These are phyloP conservation scores for Ibidorhyncha struthersii DNA, from an alignment of 2,113 vertebrate genomes.

Conservation along the genomic window DNA sequence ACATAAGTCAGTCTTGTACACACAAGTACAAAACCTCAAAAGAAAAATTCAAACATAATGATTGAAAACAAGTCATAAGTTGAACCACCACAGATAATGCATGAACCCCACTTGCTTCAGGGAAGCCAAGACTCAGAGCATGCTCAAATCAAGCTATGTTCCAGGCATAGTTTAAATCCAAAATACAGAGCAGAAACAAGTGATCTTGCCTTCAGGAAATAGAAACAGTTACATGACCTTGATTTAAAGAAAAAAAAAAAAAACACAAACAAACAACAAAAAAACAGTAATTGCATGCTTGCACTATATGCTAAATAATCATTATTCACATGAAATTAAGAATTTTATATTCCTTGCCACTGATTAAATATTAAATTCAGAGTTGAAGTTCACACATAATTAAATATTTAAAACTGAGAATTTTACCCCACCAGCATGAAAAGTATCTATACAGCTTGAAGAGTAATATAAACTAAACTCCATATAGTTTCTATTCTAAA, in stretches of 20 bases:
- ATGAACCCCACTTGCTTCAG: not conserved
- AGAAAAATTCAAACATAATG: not conserved
- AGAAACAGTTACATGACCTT: not conserved
- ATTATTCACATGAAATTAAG: not conserved
- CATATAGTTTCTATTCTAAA: not conserved
- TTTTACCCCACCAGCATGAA: not conserved
- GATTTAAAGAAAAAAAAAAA: not conserved
- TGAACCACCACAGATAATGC: not conserved
- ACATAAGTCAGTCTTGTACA: not conserved
- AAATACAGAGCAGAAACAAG: not conserved
- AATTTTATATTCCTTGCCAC: not conserved
- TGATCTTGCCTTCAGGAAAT: not conserved
- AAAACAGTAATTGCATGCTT: not conserved
- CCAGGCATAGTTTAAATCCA: not conserved
- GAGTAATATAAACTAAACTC: not conserved
- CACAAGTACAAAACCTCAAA: not conserved
- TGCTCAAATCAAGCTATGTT: not conserved
- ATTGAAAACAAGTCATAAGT: not conserved
- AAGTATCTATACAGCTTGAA: not conserved
- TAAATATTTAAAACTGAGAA: not conserved
- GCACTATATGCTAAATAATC: not conserved
- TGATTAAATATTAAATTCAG: not conserved
- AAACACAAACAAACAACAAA: not conserved
- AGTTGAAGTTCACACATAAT: not conserved
- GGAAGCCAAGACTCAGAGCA: not conserved